Evolutionary conservation across 2,888 invertebrate genomes (phyloP).

Genomic region (Oasisia sp.): DNA sequence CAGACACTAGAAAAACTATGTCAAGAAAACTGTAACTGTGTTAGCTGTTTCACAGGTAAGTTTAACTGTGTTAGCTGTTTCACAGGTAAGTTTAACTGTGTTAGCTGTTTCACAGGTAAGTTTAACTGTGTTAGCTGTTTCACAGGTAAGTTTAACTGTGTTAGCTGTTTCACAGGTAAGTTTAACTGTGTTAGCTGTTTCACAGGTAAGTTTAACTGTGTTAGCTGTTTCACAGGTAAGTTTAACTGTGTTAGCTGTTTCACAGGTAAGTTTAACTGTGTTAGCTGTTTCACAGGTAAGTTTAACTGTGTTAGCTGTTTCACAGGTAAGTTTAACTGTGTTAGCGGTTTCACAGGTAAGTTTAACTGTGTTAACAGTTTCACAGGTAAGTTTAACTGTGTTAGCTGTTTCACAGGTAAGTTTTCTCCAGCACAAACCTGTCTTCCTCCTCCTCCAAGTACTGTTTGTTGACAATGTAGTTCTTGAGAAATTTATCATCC

Average conservation of each 20-base stretch:
- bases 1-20: background rate
- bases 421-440: slow-evolving; percentile 20
- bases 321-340: background rate
- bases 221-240: no score
- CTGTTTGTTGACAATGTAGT: slow-evolving; percentile 90
- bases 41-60: no score
- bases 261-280: background rate
- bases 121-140: background rate
- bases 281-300: no score
- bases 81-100: background rate
- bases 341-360: no score
- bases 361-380: background rate
- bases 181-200: background rate
- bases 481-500: slow-evolving; percentile 88
- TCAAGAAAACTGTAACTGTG: background rate
- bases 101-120: no score
- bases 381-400: background rate
- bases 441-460: slow-evolving; percentile 66
- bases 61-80: background rate
- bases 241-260: background rate
- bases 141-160: background rate
- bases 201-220: background rate
- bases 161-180: no score
- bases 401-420: background rate
- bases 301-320: background rate